Conservation (phyloP, 64 coral and sea anemone species). For the Montipora sp. region DNA sequence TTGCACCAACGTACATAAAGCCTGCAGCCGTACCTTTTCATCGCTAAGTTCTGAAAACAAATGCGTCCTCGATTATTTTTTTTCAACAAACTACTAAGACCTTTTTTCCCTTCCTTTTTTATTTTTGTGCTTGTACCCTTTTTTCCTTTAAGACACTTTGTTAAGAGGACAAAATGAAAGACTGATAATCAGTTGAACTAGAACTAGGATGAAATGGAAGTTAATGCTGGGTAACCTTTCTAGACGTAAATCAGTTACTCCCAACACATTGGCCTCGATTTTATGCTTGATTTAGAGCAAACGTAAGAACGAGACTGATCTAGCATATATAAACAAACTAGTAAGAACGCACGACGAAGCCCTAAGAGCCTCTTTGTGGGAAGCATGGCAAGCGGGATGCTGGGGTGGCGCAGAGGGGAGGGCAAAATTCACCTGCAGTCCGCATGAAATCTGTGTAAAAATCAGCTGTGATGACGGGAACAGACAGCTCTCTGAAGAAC, state of each 20-base stretch:
- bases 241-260: no score
- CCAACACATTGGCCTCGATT: no score
- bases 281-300: no score
- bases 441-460: slow-evolving; percentile 91
- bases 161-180: no score
- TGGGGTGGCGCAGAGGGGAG: no score
- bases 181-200: neutral
- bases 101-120: neutral
- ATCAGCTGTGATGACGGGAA: slow-evolving; percentile 84
- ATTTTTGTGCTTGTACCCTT: neutral
- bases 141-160: no score
- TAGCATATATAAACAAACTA: no score
- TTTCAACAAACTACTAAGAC: neutral
- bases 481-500: slow-evolving; percentile 90
- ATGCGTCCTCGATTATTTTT: neutral
- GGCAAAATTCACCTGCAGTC: slow-evolving; percentile 69
- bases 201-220: neutral
- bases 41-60: slow-evolving; percentile 85
- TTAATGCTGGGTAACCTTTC: no score
- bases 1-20: slow-evolving; percentile 75
- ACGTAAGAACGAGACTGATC: no score
- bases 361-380: no score
- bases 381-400: no score
- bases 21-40: slow-evolving; percentile 61
- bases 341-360: no score